These are phyloP conservation scores for Drosophila trapezifrons DNA, from an alignment of 1,140 invertebrate genomes.

Conservation along the genomic window DNA sequence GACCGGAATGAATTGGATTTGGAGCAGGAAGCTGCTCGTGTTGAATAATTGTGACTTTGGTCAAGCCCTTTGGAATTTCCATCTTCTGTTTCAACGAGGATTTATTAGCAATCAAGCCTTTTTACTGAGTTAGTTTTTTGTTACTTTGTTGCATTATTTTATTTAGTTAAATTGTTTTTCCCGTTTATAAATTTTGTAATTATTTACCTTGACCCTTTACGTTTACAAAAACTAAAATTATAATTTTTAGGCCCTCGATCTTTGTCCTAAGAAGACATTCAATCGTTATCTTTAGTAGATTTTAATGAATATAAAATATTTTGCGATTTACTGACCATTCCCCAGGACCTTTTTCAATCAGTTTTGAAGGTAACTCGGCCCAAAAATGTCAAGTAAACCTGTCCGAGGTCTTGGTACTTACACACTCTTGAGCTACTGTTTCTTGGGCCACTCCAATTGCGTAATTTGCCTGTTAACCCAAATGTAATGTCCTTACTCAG, in stretches of 20 bases:
- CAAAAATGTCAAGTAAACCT: not conserved
- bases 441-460: constrained; percentile 56
- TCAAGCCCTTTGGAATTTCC: not conserved
- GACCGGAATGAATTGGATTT: not conserved
- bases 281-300: not conserved
- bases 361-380: not conserved
- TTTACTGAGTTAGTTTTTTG: not conserved
- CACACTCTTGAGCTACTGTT: constrained; percentile 6
- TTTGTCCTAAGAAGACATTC: not conserved
- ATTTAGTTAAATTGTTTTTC: not conserved
- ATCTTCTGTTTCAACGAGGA: not conserved
- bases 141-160: too few species aligned
- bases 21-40: not conserved
- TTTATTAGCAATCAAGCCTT: not conserved
- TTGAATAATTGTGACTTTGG: not conserved
- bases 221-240: too few species aligned
- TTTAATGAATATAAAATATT: too few species aligned
- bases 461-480: constrained; percentile 74
- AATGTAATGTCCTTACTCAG: constrained; percentile 59
- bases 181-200: too few species aligned
- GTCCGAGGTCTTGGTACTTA: constrained; percentile 7
- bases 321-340: not conserved
- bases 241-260: not conserved
- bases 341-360: not conserved
- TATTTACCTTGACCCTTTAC: too few species aligned